Conservation (phyloP, 2,113 vertebrate genomes). For the Connochaetes taurinus region DNA sequence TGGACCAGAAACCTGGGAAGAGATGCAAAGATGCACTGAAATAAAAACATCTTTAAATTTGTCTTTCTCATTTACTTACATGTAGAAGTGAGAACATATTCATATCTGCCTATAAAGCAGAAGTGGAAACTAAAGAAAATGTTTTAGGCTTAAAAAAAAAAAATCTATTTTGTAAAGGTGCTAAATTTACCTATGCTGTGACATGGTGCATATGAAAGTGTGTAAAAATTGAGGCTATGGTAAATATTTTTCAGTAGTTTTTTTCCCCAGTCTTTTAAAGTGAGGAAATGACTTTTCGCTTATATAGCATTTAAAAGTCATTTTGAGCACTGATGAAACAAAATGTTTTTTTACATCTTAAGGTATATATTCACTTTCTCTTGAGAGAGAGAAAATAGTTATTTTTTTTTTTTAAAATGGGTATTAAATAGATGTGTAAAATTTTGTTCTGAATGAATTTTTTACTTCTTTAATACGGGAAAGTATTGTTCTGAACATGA, state of each 20-base stretch:
- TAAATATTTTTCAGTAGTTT: neutral
- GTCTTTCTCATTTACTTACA: neutral
- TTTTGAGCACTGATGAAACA: neutral
- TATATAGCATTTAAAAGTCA: neutral
- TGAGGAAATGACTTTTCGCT: neutral
- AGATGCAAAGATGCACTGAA: neutral
- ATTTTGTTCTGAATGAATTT: neutral
- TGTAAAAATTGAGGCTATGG: neutral
- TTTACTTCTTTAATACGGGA: neutral
- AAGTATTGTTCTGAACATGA: neutral
- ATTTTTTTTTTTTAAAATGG: neutral
- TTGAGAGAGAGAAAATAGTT: neutral
- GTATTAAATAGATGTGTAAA: neutral
- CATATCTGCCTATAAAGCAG: neutral
- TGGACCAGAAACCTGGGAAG: neutral
- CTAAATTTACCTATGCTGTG: neutral
- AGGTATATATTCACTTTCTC: neutral
- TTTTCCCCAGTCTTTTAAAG: neutral
- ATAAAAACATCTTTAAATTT: neutral
- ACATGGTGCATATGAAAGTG: neutral
- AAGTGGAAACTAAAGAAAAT: neutral
- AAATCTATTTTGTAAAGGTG: neutral
- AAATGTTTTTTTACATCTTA: neutral
- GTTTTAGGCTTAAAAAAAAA: neutral
- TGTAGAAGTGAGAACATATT: neutral